A percentile compares a stretch with the other conserved stretches of the same genome.
Evolutionary conservation across 2,888 invertebrate species (phyloP).

Genomic region (Hylaea fasciaria): DNA sequence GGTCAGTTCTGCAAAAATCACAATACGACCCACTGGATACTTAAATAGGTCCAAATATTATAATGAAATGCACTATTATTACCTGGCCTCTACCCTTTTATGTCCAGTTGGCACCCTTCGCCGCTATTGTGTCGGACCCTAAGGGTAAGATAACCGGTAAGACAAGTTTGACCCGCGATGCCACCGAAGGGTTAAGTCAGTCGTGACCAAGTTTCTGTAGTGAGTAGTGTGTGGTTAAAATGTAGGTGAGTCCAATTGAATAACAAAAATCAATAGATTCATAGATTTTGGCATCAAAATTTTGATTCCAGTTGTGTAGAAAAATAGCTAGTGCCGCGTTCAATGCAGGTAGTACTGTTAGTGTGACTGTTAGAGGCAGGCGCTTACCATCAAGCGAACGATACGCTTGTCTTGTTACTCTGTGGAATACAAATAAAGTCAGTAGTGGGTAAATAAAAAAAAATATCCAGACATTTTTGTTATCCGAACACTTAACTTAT

Average conservation of each 20-base stretch:
- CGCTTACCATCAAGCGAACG: no score
- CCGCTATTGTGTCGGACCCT: conserved; percentile 66
- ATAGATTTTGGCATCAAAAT: background rate
- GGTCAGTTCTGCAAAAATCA: conserved; percentile 79
- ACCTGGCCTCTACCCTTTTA: conserved; percentile 67
- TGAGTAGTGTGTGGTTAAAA: conserved; percentile 36
- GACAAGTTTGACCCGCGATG: conserved; percentile 78
- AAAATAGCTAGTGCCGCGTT: background rate
- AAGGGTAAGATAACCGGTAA: conserved; percentile 81
- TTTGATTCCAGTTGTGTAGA: no score
- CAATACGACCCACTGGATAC: conserved; percentile 81
- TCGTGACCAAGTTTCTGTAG: conserved; percentile 59
- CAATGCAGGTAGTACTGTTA: no score
- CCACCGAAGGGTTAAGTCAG: conserved; percentile 74
- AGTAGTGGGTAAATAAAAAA: no score
- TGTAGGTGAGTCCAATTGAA: conserved; percentile 23
- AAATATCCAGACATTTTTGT: no score
- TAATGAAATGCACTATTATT: conserved; percentile 77
- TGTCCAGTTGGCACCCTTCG: conserved; percentile 79
- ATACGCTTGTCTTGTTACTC: no score
- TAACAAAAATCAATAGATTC: background rate
- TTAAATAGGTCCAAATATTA: conserved; percentile 85
- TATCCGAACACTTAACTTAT: no score
- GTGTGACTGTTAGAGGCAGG: no score
- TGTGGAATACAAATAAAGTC: no score